These are phyloP conservation scores for Serripes groenlandicus DNA, from an alignment of 2,888 invertebrate genomes.

Conservation along the genomic window DNA sequence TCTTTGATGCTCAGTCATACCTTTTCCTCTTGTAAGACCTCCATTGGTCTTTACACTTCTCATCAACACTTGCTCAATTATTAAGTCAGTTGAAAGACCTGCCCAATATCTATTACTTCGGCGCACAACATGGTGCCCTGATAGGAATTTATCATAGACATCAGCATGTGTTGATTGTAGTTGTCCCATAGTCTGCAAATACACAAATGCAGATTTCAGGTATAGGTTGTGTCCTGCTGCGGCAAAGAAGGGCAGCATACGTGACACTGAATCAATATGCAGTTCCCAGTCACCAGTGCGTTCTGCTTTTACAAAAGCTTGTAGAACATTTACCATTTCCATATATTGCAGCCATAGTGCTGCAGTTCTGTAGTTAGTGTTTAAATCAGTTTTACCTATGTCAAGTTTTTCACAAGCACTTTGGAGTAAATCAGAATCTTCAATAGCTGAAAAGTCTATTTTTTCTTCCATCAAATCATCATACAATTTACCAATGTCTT, in stretches of 20 bases:
- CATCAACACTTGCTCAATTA: slow-evolving; percentile 75
- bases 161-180: slow-evolving; percentile 34
- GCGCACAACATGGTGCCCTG: slow-evolving; percentile 48
- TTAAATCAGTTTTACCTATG: background rate
- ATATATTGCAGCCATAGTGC: slow-evolving; percentile 47
- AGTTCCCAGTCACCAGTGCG: slow-evolving; percentile 71
- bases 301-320: slow-evolving; percentile 62
- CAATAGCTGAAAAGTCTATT: background rate
- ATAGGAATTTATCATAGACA: slow-evolving; percentile 27
- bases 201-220: slow-evolving; percentile 54
- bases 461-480: background rate
- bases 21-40: slow-evolving; percentile 67
- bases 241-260: slow-evolving; percentile 71
- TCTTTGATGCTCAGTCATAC: slow-evolving; percentile 64
- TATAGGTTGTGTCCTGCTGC: slow-evolving; percentile 82
- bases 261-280: slow-evolving; percentile 54
- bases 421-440: background rate
- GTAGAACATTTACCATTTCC: slow-evolving; percentile 47
- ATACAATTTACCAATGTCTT: background rate
- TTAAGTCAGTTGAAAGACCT: slow-evolving; percentile 50
- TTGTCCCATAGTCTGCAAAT: slow-evolving; percentile 38
- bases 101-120: slow-evolving; percentile 33
- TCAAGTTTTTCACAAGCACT: background rate
- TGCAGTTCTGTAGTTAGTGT: slow-evolving; percentile 28
- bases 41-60: slow-evolving; percentile 67